Percentiles rank a stretch among this genome's conserved stretches.
phyloP scores from a whole-genome alignment of 2,797 vertebrate species.

The Acanthornis magna region DNA sequence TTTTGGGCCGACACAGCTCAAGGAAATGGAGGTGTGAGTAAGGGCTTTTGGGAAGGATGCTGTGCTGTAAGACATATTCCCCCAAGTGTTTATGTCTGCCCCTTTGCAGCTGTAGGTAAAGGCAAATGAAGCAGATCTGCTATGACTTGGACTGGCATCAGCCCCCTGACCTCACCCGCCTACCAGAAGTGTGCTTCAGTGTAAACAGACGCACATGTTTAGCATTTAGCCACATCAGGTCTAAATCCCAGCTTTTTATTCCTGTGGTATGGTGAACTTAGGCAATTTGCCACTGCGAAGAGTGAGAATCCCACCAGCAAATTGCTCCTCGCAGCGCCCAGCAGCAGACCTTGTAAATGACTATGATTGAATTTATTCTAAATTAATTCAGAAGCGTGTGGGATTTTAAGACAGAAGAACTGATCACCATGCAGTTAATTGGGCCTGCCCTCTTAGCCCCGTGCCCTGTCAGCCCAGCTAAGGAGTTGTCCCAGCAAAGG shows the following conservation, averaged over 20 bases:
- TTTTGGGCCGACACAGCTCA: not conserved
- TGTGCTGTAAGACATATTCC: not conserved
- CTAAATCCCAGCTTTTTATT: not conserved
- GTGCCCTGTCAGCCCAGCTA: not conserved
- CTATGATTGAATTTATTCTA: constrained; percentile 29
- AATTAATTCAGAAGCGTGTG: constrained; percentile 6
- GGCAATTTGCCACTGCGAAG: not conserved
- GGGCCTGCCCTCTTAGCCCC: not conserved
- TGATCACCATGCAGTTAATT: not conserved
- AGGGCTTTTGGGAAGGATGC: not conserved
- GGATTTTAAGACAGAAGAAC: constrained; percentile 25
- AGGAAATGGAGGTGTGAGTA: not conserved
- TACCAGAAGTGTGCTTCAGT: not conserved
- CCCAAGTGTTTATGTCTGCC: not conserved
- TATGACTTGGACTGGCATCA: not conserved
- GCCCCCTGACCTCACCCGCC: not conserved
- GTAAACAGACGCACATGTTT: not conserved
- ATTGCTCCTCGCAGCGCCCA: not conserved
- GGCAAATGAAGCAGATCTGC: not conserved
- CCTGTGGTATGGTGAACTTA: not conserved
- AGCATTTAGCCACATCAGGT: not conserved
- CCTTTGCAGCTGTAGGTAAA: not conserved
- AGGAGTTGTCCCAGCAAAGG: constrained; percentile 21
- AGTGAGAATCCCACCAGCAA: not conserved
- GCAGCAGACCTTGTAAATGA: constrained; percentile 19